Base-by-base conservation (phyloP, 92 coral and sea anemone genomes). In the Palythoa grandiflora region DNA sequence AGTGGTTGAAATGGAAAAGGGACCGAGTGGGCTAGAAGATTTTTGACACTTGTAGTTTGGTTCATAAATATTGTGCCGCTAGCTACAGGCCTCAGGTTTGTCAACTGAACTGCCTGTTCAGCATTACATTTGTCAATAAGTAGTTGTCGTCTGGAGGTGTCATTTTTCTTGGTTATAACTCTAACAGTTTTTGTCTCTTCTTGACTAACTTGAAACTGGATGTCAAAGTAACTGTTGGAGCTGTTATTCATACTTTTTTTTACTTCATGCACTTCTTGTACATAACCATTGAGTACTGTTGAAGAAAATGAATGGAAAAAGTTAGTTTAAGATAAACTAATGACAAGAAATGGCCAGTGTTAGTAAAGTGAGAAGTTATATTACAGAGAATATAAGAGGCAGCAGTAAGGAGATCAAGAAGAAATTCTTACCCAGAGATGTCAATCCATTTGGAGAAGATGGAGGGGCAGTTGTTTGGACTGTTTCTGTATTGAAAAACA, bases 31-130 rank as follows among this genome's bases (percentile, higher is more conserved):
- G 68, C 10, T 77, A 85, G 90, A 15, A 87, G 53, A 37, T 87
- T 85, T 68, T 77, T 87, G 7, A 78, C n/a, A 44, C 38, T n/a
- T 16, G 78, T 16, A 1, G 76, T 19, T 48, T 52, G 85, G 78
- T 87, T 87, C 53, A 87, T 65, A 17, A 87, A 68, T 61, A 87
- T 87, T 14, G 52, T 87, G 3, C 85, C 79, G 53, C 39, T 78
- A 14, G 63, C 17, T 3, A 38, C 54, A 7, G 84, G 16, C 51
- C 73, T 87, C 38, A 87, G 61, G 79, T 78, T 78, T 9, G 77
- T n/a, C 1, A 87, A 51, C 16, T 13, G 90, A 38, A 68, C 16
- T 20, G 85, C 40, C 53, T 87, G 90, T 50, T 77, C 90, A 28
- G 90, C 21, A 17, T 87, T 9, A 19, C 3, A 59, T 39, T 87